Evolutionary conservation across 2,888 invertebrate species (phyloP).

Genomic region (Trachelus iudaicus): DNA sequence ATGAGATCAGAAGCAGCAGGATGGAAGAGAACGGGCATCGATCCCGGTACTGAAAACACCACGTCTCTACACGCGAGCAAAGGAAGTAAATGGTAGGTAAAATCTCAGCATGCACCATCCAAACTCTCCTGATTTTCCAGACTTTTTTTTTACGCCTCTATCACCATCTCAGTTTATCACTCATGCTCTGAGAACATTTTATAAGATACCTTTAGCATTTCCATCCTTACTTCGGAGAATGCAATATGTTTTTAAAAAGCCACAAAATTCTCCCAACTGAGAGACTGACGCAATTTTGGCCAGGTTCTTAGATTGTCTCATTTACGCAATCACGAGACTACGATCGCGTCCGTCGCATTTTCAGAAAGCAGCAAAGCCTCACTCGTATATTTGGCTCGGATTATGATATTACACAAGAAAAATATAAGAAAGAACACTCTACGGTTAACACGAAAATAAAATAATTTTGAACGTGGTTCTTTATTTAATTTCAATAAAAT

Average conservation of each 20-base stretch:
- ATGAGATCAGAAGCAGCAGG: not conserved
- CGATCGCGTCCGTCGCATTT: not conserved
- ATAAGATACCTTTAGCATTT: not conserved
- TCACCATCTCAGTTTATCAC: not conserved
- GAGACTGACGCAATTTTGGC: not conserved
- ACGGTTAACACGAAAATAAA: not conserved
- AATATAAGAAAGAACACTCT: not conserved
- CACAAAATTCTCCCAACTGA: not conserved
- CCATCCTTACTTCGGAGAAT: not conserved
- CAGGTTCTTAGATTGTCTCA: not conserved
- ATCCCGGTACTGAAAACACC: conserved; percentile 2
- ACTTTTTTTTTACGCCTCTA: not conserved
- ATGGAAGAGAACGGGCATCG: not conserved
- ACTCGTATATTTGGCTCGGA: not conserved
- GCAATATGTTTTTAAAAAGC: not conserved
- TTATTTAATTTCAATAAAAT: not conserved
- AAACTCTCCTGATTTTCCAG: not conserved
- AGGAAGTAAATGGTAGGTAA: not conserved
- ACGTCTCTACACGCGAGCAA: not conserved
- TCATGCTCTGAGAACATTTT: not conserved
- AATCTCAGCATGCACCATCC: not conserved
- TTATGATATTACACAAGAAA: not conserved
- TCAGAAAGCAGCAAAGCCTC: not conserved
- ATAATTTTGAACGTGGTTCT: not conserved
- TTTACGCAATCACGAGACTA: not conserved